Percentiles rank a stretch among this genome's conserved stretches.
Evolutionary conservation across 2,888 invertebrate species (phyloP).

Genomic region (Drosophila diplacantha): DNA sequence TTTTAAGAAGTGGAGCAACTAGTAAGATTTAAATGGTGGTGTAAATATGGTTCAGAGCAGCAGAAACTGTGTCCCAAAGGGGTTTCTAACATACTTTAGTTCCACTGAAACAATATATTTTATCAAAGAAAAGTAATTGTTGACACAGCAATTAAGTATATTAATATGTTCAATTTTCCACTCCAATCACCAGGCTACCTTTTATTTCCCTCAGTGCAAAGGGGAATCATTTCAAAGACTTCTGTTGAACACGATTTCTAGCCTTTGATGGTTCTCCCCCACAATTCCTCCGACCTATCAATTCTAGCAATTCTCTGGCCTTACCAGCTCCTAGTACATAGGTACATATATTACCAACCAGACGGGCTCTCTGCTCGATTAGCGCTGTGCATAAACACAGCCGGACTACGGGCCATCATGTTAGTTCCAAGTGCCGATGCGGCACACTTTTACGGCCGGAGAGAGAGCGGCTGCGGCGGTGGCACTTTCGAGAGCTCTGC

Average conservation of each 20-base stretch:
- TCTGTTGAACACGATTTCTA: not conserved
- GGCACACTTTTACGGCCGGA: slow-evolving; percentile 28
- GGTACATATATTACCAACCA: slow-evolving; percentile 7
- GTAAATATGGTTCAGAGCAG: not conserved
- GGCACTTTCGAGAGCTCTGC: slow-evolving; percentile 17
- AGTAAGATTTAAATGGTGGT: not conserved
- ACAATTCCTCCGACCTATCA: slow-evolving; percentile 5
- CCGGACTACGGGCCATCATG: slow-evolving; percentile 29
- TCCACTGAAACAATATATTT: not conserved
- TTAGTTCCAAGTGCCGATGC: slow-evolving; percentile 39
- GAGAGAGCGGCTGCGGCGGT: not conserved
- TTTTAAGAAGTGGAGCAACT: not conserved
- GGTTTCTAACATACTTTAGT: not conserved
- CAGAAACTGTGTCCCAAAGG: too few species aligned
- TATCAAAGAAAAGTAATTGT: not conserved
- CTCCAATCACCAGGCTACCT: not conserved
- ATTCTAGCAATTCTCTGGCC: not conserved
- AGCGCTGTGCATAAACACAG: slow-evolving; percentile 34
- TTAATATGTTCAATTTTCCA: too few species aligned
- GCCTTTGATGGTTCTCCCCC: slow-evolving; percentile 23
- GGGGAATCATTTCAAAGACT: slow-evolving; percentile 1
- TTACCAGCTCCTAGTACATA: slow-evolving; percentile 1
- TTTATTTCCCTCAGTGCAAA: not conserved
- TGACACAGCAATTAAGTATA: not conserved
- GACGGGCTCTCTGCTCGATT: slow-evolving; percentile 45